These are phyloP conservation scores for Ahaetulla prasina DNA, from an alignment of 2,113 vertebrate species.

Conservation along the genomic window DNA sequence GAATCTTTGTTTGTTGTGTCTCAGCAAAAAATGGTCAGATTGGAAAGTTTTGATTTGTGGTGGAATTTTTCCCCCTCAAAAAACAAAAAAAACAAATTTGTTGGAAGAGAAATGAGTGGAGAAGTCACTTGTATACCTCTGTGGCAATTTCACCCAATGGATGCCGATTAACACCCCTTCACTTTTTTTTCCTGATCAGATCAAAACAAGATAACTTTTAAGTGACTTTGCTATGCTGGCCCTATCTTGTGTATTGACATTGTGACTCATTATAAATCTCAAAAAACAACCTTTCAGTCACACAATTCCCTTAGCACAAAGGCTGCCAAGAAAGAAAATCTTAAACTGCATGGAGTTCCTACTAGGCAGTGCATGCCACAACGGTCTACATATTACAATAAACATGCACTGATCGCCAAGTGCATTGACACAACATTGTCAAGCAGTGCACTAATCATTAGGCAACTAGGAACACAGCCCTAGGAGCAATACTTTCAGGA, in stretches of 20 bases:
- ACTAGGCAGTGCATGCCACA: background rate
- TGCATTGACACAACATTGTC: background rate
- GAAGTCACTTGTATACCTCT: background rate
- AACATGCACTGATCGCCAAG: background rate
- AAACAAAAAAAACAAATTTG: background rate
- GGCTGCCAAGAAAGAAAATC: background rate
- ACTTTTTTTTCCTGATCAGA: background rate
- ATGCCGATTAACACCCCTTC: background rate
- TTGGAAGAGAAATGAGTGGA: background rate
- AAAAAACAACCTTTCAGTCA: background rate
- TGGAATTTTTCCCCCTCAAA: background rate
- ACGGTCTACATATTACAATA: background rate
- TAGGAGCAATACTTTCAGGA: background rate
- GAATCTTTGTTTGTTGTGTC: background rate
- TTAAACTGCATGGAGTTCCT: background rate
- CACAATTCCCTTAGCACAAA: background rate
- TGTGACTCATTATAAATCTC: background rate
- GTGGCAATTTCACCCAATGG: background rate
- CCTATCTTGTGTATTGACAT: background rate
- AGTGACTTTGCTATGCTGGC: background rate
- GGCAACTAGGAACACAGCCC: background rate
- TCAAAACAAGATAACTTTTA: background rate
- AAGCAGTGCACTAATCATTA: background rate
- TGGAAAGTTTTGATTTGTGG: background rate
- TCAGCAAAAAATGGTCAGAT: background rate